A percentile compares a stretch with the other conserved stretches of the same genome.
phyloP scores from a whole-genome alignment of 2,113 vertebrate species.

The Rhagologus leucostigma region DNA sequence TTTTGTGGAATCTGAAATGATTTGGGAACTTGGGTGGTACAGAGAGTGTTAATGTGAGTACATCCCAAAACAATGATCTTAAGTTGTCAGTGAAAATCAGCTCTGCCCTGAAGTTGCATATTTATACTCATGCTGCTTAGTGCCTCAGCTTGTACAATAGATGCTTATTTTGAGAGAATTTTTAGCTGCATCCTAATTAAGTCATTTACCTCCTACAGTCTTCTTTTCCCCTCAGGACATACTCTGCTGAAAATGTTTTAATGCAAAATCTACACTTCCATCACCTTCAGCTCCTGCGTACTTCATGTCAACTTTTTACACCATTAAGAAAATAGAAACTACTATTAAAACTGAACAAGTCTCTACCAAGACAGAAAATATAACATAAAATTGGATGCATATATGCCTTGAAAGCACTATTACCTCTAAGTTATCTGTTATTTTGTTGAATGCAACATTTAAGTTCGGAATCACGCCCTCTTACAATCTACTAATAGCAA shows the following conservation, averaged over 20 bases:
- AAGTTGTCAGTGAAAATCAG: not conserved
- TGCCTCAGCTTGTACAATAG: not conserved
- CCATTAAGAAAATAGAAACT: constrained; percentile 9
- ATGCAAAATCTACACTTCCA: not conserved
- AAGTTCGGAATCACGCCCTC: constrained; percentile 13
- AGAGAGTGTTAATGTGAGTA: constrained; percentile 6
- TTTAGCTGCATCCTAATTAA: constrained; percentile 46
- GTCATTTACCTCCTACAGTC: constrained; percentile 32
- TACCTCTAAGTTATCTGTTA: not conserved
- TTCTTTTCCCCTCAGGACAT: not conserved
- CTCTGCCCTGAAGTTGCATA: not conserved
- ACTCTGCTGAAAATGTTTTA: not conserved
- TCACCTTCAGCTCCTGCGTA: not conserved
- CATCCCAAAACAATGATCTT: not conserved
- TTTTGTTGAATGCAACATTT: not conserved
- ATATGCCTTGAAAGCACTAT: constrained; percentile 9
- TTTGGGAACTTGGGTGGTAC: constrained; percentile 53
- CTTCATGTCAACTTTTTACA: not conserved
- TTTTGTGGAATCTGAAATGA: constrained; percentile 58
- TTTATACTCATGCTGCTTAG: not conserved
- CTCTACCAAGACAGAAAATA: not conserved
- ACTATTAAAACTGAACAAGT: constrained; percentile 6
- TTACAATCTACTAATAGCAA: not conserved
- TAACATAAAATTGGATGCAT: not conserved
- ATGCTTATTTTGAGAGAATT: constrained; percentile 2